These are phyloP conservation scores for Diplodus puntazzo DNA, from an alignment of 2,797 vertebrate genomes.

Conservation along the genomic window DNA sequence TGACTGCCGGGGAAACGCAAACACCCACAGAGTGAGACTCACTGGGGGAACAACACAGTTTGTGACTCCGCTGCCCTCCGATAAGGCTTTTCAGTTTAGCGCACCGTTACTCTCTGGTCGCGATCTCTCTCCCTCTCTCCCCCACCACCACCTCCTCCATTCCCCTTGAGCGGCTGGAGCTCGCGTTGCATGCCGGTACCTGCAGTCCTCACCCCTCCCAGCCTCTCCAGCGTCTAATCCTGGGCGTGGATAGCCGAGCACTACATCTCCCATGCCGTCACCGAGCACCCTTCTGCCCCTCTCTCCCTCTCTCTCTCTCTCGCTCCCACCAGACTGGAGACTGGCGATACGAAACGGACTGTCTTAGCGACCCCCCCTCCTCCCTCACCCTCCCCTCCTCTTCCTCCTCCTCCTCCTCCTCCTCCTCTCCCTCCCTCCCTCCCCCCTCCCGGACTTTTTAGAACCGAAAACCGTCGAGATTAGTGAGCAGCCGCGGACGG, in stretches of 20 bases:
- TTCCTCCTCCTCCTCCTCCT: constrained; percentile 39
- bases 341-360: constrained; percentile 88
- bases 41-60: constrained; percentile 50
- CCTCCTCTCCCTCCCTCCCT: constrained; percentile 42
- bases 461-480: constrained; percentile 88
- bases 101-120: constrained; percentile 87
- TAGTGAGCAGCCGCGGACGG: constrained; percentile 82
- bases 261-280: constrained; percentile 82
- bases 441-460: constrained; percentile 83
- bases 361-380: constrained; percentile 84
- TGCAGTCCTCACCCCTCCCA: constrained; percentile 87
- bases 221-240: constrained; percentile 71
- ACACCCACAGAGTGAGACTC: not conserved
- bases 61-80: constrained; percentile 84
- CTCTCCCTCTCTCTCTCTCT: constrained; percentile 71
- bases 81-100: constrained; percentile 85
- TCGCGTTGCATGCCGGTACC: constrained; percentile 87
- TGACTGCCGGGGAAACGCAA: constrained; percentile 15
- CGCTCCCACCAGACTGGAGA: constrained; percentile 86
- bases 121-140: constrained; percentile 64
- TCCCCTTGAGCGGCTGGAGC: constrained; percentile 89
- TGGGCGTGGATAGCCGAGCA: constrained; percentile 80
- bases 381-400: constrained; percentile 38
- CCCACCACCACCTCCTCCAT: constrained; percentile 55
- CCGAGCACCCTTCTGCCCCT: constrained; percentile 79